phyloP scores from a whole-genome alignment of 2,888 invertebrate species.

The Drosophila phalerata region DNA sequence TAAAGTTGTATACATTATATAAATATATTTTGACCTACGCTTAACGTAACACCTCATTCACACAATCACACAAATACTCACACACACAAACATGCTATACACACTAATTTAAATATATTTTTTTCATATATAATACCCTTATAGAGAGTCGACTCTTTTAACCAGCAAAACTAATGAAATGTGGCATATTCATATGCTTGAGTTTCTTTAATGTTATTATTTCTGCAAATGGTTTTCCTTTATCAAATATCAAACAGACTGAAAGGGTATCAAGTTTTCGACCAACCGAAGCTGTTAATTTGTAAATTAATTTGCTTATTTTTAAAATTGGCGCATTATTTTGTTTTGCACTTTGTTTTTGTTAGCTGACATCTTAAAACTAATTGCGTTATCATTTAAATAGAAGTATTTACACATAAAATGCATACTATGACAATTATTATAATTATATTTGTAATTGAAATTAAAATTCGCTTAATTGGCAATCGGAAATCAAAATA shows the following conservation, averaged over 20 bases:
- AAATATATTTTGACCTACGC: conserved; percentile 29
- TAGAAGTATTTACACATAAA: conserved; percentile 67
- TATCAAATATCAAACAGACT: background rate
- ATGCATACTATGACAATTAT: conserved; percentile 44
- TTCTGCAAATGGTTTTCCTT: too few relatives aligned
- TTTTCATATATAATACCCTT: conserved; percentile 44
- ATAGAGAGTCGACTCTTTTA: background rate
- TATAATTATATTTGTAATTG: conserved; percentile 28
- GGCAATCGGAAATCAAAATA: conserved; percentile 38
- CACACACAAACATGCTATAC: background rate
- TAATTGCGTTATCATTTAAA: conserved; percentile 63
- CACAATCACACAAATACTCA: conserved; percentile 10
- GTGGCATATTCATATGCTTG: too few relatives aligned
- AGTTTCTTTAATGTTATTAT: background rate
- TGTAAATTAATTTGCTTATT: conserved; percentile 54
- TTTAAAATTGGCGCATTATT: conserved; percentile 68
- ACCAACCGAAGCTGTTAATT: conserved; percentile 10
- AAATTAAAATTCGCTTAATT: conserved; percentile 31
- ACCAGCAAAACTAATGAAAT: background rate
- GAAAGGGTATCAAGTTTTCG: conserved; percentile 14
- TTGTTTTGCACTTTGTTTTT: conserved; percentile 43
- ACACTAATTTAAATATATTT: conserved; percentile 52
- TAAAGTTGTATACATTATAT: conserved; percentile 29
- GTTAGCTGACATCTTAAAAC: conserved; percentile 58
- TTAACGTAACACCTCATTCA: conserved; percentile 30